Percentiles rank a stretch among this genome's conserved stretches.
Evolutionary conservation across 2,888 invertebrate species (phyloP).

Genomic region (Euplagia quadripunctaria): DNA sequence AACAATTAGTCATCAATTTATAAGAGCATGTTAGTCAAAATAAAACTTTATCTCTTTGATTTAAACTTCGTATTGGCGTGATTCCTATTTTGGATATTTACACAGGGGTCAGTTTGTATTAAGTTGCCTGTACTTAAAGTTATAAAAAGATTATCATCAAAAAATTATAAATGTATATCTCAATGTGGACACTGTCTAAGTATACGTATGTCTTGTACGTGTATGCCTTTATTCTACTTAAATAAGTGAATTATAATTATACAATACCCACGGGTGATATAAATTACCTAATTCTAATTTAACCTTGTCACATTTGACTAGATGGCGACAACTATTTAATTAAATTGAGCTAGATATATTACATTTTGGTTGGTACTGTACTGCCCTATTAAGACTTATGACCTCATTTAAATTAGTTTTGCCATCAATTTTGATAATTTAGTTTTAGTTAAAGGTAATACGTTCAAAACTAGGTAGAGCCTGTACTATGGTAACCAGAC

Average conservation of each 20-base stretch:
- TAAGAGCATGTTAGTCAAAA: too few species aligned
- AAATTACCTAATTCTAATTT: neutral
- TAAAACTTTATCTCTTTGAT: too few species aligned
- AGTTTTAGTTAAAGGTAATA: too few species aligned
- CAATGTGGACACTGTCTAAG: slow-evolving; percentile 12
- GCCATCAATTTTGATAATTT: too few species aligned
- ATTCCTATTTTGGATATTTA: too few species aligned
- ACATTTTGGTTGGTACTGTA: neutral
- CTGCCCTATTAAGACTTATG: neutral
- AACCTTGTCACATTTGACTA: neutral
- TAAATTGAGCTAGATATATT: neutral
- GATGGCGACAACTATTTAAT: slow-evolving; percentile 7
- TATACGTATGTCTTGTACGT: neutral
- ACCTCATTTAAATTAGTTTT: neutral
- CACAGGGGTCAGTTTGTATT: too few species aligned
- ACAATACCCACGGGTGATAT: neutral
- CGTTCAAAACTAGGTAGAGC: too few species aligned
- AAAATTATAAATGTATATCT: neutral
- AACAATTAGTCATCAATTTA: too few species aligned
- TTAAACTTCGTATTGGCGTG: too few species aligned
- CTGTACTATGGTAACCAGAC: too few species aligned
- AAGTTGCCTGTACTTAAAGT: neutral
- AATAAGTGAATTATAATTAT: slow-evolving; percentile 3
- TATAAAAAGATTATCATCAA: neutral
- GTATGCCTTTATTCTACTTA: neutral